Conservation (phyloP, 2,797 vertebrate species). For the Aratinga solstitialis region DNA sequence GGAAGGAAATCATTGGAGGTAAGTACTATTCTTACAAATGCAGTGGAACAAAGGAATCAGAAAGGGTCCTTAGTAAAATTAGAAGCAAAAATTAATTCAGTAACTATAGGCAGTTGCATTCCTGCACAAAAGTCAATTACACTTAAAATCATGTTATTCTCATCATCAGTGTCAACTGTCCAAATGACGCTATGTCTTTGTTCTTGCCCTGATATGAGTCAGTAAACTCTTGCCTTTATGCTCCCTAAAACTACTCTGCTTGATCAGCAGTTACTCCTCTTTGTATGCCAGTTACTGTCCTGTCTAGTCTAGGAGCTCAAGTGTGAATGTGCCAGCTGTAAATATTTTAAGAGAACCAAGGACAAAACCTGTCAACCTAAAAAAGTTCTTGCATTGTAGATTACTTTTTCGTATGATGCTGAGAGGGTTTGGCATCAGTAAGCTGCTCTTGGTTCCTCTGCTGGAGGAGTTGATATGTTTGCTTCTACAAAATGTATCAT, state of each 20-base stretch:
- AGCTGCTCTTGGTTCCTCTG: background rate
- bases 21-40: slow-evolving; percentile 41
- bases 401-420: background rate
- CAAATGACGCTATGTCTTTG: background rate
- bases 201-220: background rate
- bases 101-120: background rate
- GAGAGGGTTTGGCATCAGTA: background rate
- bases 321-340: background rate
- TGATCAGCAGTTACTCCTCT: background rate
- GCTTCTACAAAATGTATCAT: background rate
- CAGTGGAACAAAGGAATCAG: background rate
- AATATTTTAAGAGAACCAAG: background rate
- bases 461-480: background rate
- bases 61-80: background rate
- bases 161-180: background rate
- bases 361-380: background rate
- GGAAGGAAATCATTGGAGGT: slow-evolving; percentile 96
- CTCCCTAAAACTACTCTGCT: background rate
- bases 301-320: background rate
- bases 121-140: background rate
- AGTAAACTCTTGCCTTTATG: background rate
- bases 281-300: background rate
- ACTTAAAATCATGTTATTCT: background rate
- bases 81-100: background rate
- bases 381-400: background rate